These are phyloP conservation scores for Tuberolachnus salignus DNA, from an alignment of 2,888 invertebrate species.

Conservation along the genomic window DNA sequence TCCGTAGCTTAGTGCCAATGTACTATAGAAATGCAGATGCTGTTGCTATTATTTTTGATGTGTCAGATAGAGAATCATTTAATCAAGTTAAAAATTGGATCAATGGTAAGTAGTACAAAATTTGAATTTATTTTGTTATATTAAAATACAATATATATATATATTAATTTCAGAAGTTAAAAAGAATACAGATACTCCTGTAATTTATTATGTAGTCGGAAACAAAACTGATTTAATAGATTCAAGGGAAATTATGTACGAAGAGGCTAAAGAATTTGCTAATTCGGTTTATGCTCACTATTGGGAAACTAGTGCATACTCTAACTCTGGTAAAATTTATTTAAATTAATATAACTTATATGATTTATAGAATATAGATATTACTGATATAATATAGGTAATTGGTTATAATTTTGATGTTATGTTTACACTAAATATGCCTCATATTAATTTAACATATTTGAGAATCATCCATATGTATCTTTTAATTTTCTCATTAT, in stretches of 20 bases:
- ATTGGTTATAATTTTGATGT: too few relatives aligned
- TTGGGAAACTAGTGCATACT: constrained; percentile 82
- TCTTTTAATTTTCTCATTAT: too few relatives aligned
- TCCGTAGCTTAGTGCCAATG: constrained; percentile 92
- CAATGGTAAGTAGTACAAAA: constrained; percentile 65
- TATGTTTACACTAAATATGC: not conserved
- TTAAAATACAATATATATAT: not conserved
- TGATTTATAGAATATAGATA: too few relatives aligned
- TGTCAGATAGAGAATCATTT: constrained; percentile 78
- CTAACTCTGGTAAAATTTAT: constrained; percentile 68
- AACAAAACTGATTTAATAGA: constrained; percentile 82
- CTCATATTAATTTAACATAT: not conserved
- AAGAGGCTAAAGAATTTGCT: constrained; percentile 79
- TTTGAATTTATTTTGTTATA: constrained; percentile 1
- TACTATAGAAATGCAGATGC: constrained; percentile 92
- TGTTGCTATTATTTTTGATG: constrained; percentile 85
- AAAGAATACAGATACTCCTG: constrained; percentile 78
- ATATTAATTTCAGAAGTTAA: constrained; percentile 63
- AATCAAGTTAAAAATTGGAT: constrained; percentile 85
- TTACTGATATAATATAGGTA: too few relatives aligned
- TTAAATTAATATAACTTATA: too few relatives aligned
- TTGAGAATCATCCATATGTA: not conserved
- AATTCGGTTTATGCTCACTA: constrained; percentile 81
- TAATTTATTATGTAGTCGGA: constrained; percentile 81
- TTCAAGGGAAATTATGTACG: constrained; percentile 68